Conservation (phyloP, 2,113 vertebrate species). For the Jacana jacana region DNA sequence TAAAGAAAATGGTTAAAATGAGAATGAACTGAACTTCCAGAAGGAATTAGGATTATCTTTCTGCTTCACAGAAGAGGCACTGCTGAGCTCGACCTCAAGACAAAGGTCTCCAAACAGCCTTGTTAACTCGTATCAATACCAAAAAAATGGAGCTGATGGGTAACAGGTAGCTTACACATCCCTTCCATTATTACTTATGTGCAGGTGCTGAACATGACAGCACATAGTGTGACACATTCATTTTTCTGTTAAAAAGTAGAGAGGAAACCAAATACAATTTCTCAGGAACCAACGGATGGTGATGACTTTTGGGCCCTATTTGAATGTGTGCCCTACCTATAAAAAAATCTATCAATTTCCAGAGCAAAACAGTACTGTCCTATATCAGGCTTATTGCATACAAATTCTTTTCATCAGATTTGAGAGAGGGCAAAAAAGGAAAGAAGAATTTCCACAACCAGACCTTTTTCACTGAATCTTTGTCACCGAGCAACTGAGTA, state of each 20-base stretch:
- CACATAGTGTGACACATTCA: fast-evolving
- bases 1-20: neutral
- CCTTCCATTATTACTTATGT: neutral
- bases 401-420: neutral
- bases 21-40: neutral
- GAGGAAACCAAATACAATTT: neutral
- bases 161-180: neutral
- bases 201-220: neutral
- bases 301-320: neutral
- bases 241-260: constrained; percentile 10
- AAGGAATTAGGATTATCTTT: neutral
- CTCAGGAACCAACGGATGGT: neutral
- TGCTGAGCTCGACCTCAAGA: neutral
- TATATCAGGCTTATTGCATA: neutral
- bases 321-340: neutral
- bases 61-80: neutral
- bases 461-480: neutral
- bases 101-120: neutral
- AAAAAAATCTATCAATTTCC: neutral
- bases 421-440: neutral
- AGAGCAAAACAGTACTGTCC: neutral
- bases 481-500: neutral
- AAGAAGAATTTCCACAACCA: neutral
- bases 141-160: neutral
- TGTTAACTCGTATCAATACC: neutral